Evolutionary conservation across 2,888 invertebrate genomes (phyloP), one percentile per base, ranked within the genome.

Genomic region (Spicauda simplicius): DNA sequence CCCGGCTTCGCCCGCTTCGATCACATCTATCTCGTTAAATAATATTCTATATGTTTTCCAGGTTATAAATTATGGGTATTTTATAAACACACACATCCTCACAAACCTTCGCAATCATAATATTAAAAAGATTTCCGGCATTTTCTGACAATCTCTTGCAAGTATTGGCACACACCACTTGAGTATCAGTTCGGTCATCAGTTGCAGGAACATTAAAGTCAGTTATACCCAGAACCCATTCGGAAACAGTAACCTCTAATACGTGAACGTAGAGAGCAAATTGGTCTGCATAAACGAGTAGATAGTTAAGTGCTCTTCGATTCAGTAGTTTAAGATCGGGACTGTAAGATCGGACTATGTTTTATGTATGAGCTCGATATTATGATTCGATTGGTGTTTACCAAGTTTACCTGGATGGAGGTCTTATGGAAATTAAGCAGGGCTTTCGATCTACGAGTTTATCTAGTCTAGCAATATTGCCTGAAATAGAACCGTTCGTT

Each of bases 161-260:
- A 25, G 18, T 41, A 62, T 52, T 61, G 53, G 53, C 53, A 25
- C 19, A 14, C 52, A 25, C 33, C 33, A 33, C 33, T 16, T 54
- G 41, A 62, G 61, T 54, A 62, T 41, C 53, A 41, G 48, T 69
- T 48, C 61, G 80, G 82, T 81, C 81, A 81, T 85, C 82, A 83
- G 77, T 80, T 82, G 85, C 85, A 84, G 81, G 75, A 72, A 74
- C 48, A 52, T 54, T 62, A 52, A 41, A 33, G 30, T 18, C 41
- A 45, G 45, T 45, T 45, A 45, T n/a, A 45, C 7, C 45, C 45
- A 45, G 45, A 45, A 18, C 20, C n/a, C 20, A 14, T 37, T 61
- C 7, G 7, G 8, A 62, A 45, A 45, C 41, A 48, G 10, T 41
- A 37, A 54, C 53, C 53, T 19, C 18, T 54, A 33, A 53, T 52